Evolutionary conservation across 2,113 vertebrate species (phyloP), one percentile per base, ranked within the genome.

Genomic region (Lynx canadensis): DNA sequence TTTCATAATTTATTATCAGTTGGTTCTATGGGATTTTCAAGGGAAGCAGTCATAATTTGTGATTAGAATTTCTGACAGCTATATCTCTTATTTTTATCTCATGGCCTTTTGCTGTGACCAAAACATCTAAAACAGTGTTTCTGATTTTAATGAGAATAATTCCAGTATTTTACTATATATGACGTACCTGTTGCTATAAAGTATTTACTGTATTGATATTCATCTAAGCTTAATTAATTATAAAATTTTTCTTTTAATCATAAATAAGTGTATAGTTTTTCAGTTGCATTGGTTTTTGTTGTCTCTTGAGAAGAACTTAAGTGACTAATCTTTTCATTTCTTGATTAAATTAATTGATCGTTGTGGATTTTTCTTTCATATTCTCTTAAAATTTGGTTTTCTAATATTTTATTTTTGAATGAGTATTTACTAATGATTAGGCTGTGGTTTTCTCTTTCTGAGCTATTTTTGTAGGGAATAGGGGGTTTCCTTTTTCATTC

Each of bases 331-430:
- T 19, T 71, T 80, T 33, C 33, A 63, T 65, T 79, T 89, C 41
- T 89, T 89, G 36, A 84, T 69, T 92, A 83, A 92, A 84, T 5
- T 41, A 69, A 14, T 60, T 96, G 76, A 8, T 76, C 1, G 1
- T 82, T 96, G 9, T 52, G 25, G 5, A 25, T 73, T 81, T 80
- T 95, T 63, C 19, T 91, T 85, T 73, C 66, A 63, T 78, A 33
- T 13, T 71, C 31, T 79, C 69, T 85, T 45, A 18, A 41, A 93
- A 36, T 73, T 73, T 74, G 36, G 16, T 33, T 86, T 73, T 36
- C 29, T 66, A 50, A 38, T 65, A 65, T 76, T 90, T 95, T 96
- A 69, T 50, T 92, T 89, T 95, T 89, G 31, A 27, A 63, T 60
- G 12, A n/a, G 66, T 85, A 14, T 82, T 92, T 78, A 78, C 10